Percentiles rank a stretch among this genome's conserved stretches.
These are phyloP conservation scores for Oligia latruncula DNA, from an alignment of 2,888 invertebrate species.

Conservation along the genomic window DNA sequence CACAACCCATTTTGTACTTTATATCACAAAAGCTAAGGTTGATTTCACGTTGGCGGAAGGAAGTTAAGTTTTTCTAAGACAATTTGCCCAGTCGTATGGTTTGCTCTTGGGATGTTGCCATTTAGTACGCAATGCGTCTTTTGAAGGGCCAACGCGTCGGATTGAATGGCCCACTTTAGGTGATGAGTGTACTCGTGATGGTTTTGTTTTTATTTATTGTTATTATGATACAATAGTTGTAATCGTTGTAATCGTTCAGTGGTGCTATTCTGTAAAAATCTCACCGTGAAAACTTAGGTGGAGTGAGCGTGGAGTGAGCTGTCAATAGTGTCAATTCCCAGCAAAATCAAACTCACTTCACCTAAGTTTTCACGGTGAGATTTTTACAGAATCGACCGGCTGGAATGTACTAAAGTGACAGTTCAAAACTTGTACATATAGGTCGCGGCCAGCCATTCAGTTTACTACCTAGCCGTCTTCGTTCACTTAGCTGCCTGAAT, in stretches of 20 bases:
- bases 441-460: too few relatives aligned
- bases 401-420: not conserved
- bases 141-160: slow-evolving; percentile 43
- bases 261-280: too few relatives aligned
- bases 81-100: slow-evolving; percentile 51
- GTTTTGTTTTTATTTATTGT: not conserved
- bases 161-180: slow-evolving; percentile 43
- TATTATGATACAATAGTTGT: not conserved
- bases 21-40: not conserved
- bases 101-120: slow-evolving; percentile 54
- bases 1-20: slow-evolving; percentile 1
- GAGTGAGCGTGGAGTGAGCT: too few relatives aligned
- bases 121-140: slow-evolving; percentile 61
- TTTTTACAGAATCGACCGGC: too few relatives aligned
- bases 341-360: too few relatives aligned
- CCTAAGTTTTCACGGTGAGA: too few relatives aligned
- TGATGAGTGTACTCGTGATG: slow-evolving; percentile 22
- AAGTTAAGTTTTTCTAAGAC: slow-evolving; percentile 38
- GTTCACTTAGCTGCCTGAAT: too few relatives aligned
- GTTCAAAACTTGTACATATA: not conserved
- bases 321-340: too few relatives aligned
- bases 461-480: too few relatives aligned
- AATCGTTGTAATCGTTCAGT: too few relatives aligned
- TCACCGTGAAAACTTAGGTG: too few relatives aligned
- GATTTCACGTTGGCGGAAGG: not conserved